Conservation (phyloP, 1,140 invertebrate genomes). For the Dendrolimus kikuchii region DNA sequence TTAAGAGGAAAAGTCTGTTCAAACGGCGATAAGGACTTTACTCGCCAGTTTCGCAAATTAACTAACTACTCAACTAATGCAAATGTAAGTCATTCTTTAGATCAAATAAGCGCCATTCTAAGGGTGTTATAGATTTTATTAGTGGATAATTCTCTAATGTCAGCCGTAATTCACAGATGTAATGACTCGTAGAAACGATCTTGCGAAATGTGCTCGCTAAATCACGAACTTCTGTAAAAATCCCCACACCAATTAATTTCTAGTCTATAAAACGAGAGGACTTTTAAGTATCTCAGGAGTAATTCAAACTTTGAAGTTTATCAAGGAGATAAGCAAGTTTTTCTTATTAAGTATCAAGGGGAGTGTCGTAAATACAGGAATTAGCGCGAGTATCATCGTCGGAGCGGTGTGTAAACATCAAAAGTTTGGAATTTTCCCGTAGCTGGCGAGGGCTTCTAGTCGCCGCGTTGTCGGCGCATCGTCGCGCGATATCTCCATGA, state of each 20-base stretch:
- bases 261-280: slow-evolving; percentile 15
- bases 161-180: slow-evolving; percentile 9
- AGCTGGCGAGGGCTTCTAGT: background rate
- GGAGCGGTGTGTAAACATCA: slow-evolving; percentile 57
- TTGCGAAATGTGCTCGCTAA: slow-evolving; percentile 9
- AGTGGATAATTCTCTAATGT: slow-evolving; percentile 5
- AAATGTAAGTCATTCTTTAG: no score
- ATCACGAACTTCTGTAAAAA: slow-evolving; percentile 14
- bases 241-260: slow-evolving; percentile 17
- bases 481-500: slow-evolving; percentile 19
- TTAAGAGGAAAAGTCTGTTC: no score
- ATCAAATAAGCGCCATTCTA: no score
- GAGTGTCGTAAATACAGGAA: slow-evolving; percentile 62
- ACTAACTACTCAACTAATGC: no score
- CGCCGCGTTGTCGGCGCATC: slow-evolving; percentile 22
- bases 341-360: slow-evolving; percentile 60
- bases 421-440: slow-evolving; percentile 47
- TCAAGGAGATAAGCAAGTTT: slow-evolving; percentile 51
- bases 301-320: slow-evolving; percentile 36
- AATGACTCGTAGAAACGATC: slow-evolving; percentile 13
- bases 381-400: slow-evolving; percentile 55
- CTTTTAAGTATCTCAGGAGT: slow-evolving; percentile 15
- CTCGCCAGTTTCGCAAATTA: no score
- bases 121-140: no score
- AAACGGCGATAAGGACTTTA: no score